Percentiles rank a stretch among this genome's conserved stretches.
phyloP scores from a whole-genome alignment of 2,797 vertebrate species.

The Sebastes alutus region DNA sequence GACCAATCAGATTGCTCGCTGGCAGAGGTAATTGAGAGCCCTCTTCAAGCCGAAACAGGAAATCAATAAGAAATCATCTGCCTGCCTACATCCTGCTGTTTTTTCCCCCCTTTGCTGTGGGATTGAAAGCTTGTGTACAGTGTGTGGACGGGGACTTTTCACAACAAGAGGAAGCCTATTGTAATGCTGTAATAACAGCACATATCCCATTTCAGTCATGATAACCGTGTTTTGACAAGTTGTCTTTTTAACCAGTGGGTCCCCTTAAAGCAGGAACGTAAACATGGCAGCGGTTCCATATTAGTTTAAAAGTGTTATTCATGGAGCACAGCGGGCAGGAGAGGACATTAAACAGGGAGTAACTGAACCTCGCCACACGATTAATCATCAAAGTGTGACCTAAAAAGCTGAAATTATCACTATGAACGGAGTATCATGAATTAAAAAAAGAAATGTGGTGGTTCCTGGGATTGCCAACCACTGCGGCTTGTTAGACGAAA shows the following conservation, averaged over 20 bases:
- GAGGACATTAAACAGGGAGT: not conserved
- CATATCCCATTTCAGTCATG: conserved; percentile 48
- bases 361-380: not conserved
- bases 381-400: conserved; percentile 19
- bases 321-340: not conserved
- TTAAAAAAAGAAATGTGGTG: not conserved
- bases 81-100: conserved; percentile 60
- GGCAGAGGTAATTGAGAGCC: conserved; percentile 72
- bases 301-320: conserved; percentile 19
- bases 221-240: conserved; percentile 68
- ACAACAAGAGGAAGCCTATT: conserved; percentile 63
- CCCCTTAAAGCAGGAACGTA: conserved; percentile 37
- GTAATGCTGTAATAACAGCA: conserved; percentile 52
- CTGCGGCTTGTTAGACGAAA: conserved; percentile 16
- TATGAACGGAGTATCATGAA: not conserved
- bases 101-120: conserved; percentile 3
- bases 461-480: not conserved
- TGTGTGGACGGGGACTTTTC: conserved; percentile 42
- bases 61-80: conserved; percentile 81
- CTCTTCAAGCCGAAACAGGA: conserved; percentile 71
- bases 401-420: conserved; percentile 20
- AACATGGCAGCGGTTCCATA: conserved; percentile 28
- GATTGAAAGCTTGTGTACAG: conserved; percentile 52
- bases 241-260: conserved; percentile 16
- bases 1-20: conserved; percentile 47